These are phyloP conservation scores for Eospalax fontanierii DNA, from an alignment of 2,797 vertebrate species.

Conservation along the genomic window DNA sequence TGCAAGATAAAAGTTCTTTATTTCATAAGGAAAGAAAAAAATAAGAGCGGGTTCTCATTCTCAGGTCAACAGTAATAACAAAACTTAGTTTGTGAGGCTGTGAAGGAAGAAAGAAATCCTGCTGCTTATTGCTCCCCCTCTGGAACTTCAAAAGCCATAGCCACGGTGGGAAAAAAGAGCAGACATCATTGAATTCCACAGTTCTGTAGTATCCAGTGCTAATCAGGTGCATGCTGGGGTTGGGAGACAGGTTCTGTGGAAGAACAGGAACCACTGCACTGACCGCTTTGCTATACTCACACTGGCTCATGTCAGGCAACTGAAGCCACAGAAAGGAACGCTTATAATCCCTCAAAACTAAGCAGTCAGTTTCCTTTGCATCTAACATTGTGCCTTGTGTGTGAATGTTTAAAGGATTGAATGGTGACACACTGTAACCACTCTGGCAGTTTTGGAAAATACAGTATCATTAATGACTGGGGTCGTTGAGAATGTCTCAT, in stretches of 20 bases:
- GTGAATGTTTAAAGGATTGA: too few species aligned
- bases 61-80: neutral
- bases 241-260: too few species aligned
- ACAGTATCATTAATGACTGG: too few species aligned
- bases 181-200: neutral
- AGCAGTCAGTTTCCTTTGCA: too few species aligned
- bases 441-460: too few species aligned
- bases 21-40: neutral
- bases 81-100: neutral
- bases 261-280: too few species aligned
- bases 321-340: neutral
- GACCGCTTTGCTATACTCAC: neutral
- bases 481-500: too few species aligned
- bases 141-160: neutral
- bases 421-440: too few species aligned
- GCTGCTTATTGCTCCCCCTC: neutral
- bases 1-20: too few species aligned
- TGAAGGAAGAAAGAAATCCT: neutral
- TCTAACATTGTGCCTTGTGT: too few species aligned
- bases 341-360: too few species aligned
- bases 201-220: neutral
- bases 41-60: neutral
- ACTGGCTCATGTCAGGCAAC: neutral
- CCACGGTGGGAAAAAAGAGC: neutral
- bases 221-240: neutral